These are phyloP conservation scores for Acipenser ruthenus DNA, from an alignment of 2,797 vertebrate genomes.

Conservation along the genomic window DNA sequence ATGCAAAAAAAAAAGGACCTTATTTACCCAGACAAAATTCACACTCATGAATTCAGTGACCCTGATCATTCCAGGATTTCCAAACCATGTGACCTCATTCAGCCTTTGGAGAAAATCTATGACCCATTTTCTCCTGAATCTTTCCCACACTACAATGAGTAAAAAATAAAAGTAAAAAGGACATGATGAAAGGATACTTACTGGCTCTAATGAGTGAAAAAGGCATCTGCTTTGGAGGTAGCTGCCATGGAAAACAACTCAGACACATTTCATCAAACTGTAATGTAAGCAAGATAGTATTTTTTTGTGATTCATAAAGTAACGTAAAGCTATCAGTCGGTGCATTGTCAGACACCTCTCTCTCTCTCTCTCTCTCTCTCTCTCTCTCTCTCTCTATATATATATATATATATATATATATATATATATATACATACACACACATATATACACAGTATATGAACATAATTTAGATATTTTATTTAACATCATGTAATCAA, in stretches of 20 bases:
- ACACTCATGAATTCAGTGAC: constrained; percentile 2
- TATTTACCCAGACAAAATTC: constrained; percentile 21
- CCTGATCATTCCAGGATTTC: constrained; percentile 12
- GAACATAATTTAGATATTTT: too few relatives aligned
- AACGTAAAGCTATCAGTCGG: too few relatives aligned
- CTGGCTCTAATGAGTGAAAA: constrained; percentile 18
- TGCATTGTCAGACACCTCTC: too few relatives aligned
- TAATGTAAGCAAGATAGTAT: constrained; percentile 5
- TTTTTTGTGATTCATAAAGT: constrained; percentile 18
- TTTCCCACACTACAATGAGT: constrained; percentile 19
- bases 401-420: too few relatives aligned
- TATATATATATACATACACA: too few relatives aligned
- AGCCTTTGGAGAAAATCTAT: neutral
- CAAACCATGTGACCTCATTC: constrained; percentile 17
- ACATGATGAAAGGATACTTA: neutral
- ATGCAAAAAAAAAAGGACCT: neutral
- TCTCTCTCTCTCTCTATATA: too few relatives aligned
- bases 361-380: too few relatives aligned
- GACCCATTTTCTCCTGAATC: neutral
- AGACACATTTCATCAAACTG: constrained; percentile 20
- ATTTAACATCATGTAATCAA: too few relatives aligned
- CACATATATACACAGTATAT: too few relatives aligned
- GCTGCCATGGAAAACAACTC: constrained; percentile 12
- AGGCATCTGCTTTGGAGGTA: constrained; percentile 15
- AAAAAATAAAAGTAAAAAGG: constrained; percentile 15